phyloP scores from a whole-genome alignment of 2,888 invertebrate species.

The Caenorhabditis afra region DNA sequence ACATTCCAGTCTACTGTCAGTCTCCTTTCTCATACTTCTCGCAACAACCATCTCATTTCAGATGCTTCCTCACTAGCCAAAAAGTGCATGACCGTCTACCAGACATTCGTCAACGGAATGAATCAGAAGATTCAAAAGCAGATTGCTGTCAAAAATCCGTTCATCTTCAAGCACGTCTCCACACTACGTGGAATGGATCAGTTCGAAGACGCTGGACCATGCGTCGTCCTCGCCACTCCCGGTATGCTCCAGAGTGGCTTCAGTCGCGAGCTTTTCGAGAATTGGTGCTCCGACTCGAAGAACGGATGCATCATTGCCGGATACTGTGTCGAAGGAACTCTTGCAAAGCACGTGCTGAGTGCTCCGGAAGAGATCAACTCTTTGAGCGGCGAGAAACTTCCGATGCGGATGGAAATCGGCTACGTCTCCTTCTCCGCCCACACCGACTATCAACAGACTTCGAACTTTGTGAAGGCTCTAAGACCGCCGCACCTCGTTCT shows the following conservation, averaged over 20 bases:
- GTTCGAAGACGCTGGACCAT: slow-evolving; percentile 99
- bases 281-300: slow-evolving; percentile 97
- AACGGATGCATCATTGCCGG: slow-evolving; percentile 99
- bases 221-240: slow-evolving; percentile 99
- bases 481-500: slow-evolving; percentile 96
- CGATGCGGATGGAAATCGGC: slow-evolving; percentile 86
- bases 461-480: slow-evolving; percentile 93
- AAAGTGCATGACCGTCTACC: slow-evolving; percentile 99
- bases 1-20: slow-evolving; percentile 94
- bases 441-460: slow-evolving; percentile 97
- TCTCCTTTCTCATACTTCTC: neutral
- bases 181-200: slow-evolving; percentile 92
- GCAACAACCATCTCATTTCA: slow-evolving; percentile 51
- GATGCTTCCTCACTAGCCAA: slow-evolving; percentile 98
- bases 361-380: slow-evolving; percentile 98
- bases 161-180: slow-evolving; percentile 95
- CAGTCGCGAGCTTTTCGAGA: slow-evolving; percentile 96
- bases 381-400: slow-evolving; percentile 95
- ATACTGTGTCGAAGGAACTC: slow-evolving; percentile 84
- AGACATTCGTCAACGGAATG: slow-evolving; percentile 99
- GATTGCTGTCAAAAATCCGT: slow-evolving; percentile 98
- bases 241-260: slow-evolving; percentile 99
- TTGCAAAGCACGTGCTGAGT: slow-evolving; percentile 88
- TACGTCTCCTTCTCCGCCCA: slow-evolving; percentile 99
- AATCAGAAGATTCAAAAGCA: slow-evolving; percentile 96